These are phyloP conservation scores for Pantherophis vulpinus DNA, from an alignment of 2,797 vertebrate genomes.

Conservation along the genomic window DNA sequence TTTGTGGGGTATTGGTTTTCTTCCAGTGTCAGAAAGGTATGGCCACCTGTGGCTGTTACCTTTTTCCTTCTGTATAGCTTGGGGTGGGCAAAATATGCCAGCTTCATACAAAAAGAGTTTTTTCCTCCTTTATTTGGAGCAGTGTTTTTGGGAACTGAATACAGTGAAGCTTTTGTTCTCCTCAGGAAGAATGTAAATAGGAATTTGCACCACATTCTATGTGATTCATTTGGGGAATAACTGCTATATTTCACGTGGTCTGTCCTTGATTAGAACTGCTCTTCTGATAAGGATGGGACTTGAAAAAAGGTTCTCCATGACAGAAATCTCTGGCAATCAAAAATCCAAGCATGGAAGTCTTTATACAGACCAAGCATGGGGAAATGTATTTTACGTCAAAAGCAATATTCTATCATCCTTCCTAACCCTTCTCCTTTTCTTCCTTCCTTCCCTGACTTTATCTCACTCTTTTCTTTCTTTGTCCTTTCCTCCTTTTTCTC, in stretches of 20 bases:
- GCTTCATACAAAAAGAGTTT: neutral
- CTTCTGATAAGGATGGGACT: neutral
- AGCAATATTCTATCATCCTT: neutral
- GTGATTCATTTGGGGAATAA: neutral
- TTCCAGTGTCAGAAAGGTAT: neutral
- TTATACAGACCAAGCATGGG: neutral
- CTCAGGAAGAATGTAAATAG: neutral
- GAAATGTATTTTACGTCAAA: neutral
- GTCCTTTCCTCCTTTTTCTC: neutral
- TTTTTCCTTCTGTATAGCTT: neutral
- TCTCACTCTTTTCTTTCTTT: neutral
- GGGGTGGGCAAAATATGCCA: neutral
- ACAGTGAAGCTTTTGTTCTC: neutral
- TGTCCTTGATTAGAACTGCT: neutral
- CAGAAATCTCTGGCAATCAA: neutral
- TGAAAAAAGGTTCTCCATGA: neutral
- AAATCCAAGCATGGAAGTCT: neutral
- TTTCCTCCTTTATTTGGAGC: neutral
- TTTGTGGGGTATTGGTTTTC: neutral
- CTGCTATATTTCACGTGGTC: neutral
- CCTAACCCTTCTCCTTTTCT: neutral
- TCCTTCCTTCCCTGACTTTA: neutral
- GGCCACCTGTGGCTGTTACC: neutral
- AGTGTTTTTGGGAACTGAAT: neutral
- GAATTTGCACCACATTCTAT: neutral